Conservation (phyloP, 1,140 invertebrate species). For the Gerris buenoi region DNA sequence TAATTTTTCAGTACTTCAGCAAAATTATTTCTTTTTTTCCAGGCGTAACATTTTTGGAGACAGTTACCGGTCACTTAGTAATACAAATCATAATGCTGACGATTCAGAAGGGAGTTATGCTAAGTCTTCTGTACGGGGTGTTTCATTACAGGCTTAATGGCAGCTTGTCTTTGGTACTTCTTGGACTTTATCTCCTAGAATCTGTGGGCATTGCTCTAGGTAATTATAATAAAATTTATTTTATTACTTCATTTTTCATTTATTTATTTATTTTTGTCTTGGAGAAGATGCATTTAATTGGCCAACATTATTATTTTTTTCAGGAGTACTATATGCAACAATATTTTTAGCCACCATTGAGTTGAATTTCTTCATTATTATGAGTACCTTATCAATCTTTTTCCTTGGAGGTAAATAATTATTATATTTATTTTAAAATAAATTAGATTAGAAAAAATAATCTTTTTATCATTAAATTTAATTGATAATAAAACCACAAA, state of each 20-base stretch:
- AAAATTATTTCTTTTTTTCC: not conserved
- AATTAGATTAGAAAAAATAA: not conserved
- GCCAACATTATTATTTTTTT: no score
- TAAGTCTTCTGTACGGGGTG: not conserved
- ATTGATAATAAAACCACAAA: not conserved
- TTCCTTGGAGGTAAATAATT: not conserved
- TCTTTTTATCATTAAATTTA: no score
- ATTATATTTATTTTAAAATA: not conserved
- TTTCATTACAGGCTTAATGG: not conserved
- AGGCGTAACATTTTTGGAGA: not conserved
- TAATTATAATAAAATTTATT: no score
- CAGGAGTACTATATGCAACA: no score
- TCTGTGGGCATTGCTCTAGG: not conserved
- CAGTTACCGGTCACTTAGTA: not conserved
- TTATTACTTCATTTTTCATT: no score
- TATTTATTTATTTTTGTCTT: no score
- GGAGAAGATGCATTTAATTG: no score
- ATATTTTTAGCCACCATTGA: not conserved
- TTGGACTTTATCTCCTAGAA: not conserved
- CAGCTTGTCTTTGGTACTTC: not conserved
- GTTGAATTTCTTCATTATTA: not conserved
- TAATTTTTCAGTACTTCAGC: no score
- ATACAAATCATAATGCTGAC: not conserved
- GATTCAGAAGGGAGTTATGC: not conserved
- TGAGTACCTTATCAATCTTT: not conserved